These are phyloP conservation scores for Tarsius wallacei DNA, from an alignment of 2,797 vertebrate species.

Conservation along the genomic window DNA sequence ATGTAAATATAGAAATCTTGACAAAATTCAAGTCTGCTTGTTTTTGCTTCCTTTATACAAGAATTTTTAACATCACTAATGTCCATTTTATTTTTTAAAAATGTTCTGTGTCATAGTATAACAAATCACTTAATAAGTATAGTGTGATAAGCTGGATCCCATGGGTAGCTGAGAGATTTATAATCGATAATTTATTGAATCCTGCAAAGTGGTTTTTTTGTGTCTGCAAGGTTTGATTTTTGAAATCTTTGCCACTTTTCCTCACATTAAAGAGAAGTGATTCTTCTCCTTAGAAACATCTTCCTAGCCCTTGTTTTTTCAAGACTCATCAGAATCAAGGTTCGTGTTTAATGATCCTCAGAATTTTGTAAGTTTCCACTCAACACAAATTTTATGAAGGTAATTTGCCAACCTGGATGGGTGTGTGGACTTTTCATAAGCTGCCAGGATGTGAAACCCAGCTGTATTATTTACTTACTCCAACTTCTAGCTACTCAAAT, in stretches of 20 bases:
- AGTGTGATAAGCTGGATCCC: neutral
- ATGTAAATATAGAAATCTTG: neutral
- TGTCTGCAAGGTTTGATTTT: neutral
- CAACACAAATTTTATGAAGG: neutral
- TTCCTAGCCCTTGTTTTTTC: neutral
- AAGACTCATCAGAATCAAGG: neutral
- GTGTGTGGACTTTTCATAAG: neutral
- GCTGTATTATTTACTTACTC: neutral
- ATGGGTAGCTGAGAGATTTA: neutral
- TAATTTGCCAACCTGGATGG: neutral
- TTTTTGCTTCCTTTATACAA: neutral
- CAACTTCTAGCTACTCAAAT: neutral
- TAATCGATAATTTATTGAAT: neutral
- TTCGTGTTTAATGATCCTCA: neutral
- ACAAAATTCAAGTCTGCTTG: neutral
- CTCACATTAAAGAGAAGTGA: neutral
- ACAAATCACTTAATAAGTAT: neutral
- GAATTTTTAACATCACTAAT: neutral
- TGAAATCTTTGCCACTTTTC: neutral
- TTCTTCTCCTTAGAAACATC: neutral
- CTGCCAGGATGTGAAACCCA: neutral
- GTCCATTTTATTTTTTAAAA: neutral
- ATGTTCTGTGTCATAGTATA: neutral
- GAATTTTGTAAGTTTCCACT: neutral
- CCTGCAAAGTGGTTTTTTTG: neutral